Conservation (phyloP, 2,888 invertebrate genomes). For the Eupithecia inturbata region DNA sequence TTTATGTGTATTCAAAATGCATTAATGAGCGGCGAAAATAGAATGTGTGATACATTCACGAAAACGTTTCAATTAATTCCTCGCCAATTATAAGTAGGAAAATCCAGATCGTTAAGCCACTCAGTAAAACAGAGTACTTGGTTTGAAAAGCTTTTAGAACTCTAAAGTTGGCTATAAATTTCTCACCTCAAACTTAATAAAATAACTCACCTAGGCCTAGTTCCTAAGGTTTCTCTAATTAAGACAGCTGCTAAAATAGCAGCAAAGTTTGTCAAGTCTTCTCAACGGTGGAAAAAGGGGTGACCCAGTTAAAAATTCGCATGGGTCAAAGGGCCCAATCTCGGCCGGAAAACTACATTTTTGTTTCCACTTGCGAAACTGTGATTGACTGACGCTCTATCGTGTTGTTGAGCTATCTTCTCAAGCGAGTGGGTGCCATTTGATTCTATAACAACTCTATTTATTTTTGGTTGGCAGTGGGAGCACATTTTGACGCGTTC, state of each 20-base stretch:
- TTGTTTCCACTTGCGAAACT: neutral
- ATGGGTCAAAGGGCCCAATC: neutral
- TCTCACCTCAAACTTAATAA: conserved; percentile 9
- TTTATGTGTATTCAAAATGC: too few species aligned
- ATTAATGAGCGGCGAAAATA: too few species aligned
- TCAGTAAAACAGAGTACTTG: too few species aligned
- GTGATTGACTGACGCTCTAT: neutral
- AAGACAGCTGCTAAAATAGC: conserved; percentile 20
- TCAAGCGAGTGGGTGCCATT: neutral
- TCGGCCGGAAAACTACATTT: neutral
- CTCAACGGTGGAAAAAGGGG: conserved; percentile 19
- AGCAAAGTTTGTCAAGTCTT: conserved; percentile 12
- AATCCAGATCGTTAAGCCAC: too few species aligned
- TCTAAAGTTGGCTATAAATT: neutral
- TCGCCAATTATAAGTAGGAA: too few species aligned
- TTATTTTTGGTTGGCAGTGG: neutral
- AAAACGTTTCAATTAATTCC: too few species aligned
- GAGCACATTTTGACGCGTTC: too few species aligned
- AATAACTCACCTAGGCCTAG: neutral
- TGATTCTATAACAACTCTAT: neutral
- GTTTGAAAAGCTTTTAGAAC: too few species aligned
- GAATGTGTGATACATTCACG: too few species aligned
- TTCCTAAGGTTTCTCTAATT: conserved; percentile 18
- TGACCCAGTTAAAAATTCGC: conserved; percentile 25
- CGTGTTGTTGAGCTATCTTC: neutral